Conservation (phyloP, 2,113 vertebrate species). For the Deroptyus accipitrinus region DNA sequence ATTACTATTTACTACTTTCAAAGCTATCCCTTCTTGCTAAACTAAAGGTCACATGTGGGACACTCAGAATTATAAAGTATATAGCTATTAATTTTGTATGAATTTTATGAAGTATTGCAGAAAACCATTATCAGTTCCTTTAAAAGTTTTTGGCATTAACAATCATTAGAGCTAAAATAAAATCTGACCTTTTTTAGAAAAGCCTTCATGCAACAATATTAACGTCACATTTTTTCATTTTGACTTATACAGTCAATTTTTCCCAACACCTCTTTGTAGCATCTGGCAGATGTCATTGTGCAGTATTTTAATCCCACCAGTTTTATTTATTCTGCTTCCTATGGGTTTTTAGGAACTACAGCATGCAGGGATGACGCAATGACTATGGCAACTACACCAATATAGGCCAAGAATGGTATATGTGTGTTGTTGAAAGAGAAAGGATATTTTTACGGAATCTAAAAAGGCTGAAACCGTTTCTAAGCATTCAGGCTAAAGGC, state of each 20-base stretch:
- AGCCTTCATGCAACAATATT: background rate
- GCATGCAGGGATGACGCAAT: background rate
- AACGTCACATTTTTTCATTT: background rate
- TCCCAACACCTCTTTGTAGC: background rate
- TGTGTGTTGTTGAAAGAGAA: background rate
- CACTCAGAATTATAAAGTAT: rapidly evolving
- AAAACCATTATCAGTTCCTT: background rate
- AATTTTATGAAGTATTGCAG: background rate
- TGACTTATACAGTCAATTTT: background rate
- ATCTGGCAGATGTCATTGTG: background rate
- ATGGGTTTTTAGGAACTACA: background rate
- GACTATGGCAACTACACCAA: background rate
- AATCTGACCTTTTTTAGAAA: background rate
- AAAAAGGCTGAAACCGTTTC: background rate
- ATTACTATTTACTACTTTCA: background rate
- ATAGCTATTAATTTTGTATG: background rate
- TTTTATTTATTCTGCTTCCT: constrained; percentile 1
- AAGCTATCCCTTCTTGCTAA: background rate
- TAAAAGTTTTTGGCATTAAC: background rate
- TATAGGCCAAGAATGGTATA: background rate
- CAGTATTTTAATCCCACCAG: background rate
- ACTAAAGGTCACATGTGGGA: background rate
- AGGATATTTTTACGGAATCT: background rate
- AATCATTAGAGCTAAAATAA: background rate
- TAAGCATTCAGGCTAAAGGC: background rate